Conservation (phyloP, 2,797 vertebrate genomes). For the Ptychobarbus kaznakovi region DNA sequence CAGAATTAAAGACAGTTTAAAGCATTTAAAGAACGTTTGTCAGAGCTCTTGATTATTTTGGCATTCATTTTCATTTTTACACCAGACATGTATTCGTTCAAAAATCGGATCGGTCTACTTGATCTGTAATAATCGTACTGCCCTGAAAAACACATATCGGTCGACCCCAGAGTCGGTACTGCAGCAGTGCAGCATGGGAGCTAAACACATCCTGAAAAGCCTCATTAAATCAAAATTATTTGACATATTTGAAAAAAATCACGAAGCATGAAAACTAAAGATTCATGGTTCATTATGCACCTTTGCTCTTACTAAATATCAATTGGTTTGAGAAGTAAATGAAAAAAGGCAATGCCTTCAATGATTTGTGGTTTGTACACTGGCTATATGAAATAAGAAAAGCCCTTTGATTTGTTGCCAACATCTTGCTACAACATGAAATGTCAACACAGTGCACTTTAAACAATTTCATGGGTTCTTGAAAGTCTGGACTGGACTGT, state of each 20-base stretch:
- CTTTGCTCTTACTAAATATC: not conserved
- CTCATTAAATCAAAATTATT: not conserved
- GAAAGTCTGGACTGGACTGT: not conserved
- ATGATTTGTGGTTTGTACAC: not conserved
- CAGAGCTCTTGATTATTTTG: no score
- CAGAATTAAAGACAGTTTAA: no score
- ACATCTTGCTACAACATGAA: constrained; percentile 19
- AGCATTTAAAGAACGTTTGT: no score
- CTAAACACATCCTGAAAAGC: not conserved
- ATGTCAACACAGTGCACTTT: constrained; percentile 11
- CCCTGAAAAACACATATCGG: no score
- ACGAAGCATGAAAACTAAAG: not conserved
- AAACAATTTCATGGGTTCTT: constrained; percentile 27
- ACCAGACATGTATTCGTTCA: no score
- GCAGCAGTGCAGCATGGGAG: constrained; percentile 7
- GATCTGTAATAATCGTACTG: no score
- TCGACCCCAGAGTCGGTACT: no score
- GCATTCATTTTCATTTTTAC: no score
- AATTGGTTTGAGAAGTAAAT: not conserved
- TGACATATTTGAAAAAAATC: not conserved
- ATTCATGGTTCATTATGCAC: not conserved
- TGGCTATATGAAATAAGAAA: constrained; percentile 7
- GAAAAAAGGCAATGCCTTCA: not conserved
- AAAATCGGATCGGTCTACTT: no score
- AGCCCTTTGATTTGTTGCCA: not conserved